These are phyloP conservation scores for Oreochromis aureus DNA, from an alignment of 2,113 vertebrate genomes.

Conservation along the genomic window DNA sequence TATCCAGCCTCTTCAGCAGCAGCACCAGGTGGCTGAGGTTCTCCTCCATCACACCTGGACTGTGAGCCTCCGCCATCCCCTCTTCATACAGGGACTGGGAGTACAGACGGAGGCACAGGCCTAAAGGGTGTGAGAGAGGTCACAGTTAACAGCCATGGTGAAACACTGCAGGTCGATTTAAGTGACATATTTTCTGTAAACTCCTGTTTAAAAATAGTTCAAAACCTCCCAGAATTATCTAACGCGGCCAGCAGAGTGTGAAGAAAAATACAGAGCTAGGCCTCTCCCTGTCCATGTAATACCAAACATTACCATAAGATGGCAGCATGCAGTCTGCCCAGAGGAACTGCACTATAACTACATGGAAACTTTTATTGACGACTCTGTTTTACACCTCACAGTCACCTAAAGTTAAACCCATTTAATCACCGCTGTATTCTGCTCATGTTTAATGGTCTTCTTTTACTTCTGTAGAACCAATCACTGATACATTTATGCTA, in stretches of 20 bases:
- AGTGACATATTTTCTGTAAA: neutral
- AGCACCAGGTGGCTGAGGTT: conserved; percentile 85
- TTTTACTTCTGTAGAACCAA: neutral
- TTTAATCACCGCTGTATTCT: neutral
- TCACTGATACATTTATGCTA: neutral
- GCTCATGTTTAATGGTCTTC: neutral
- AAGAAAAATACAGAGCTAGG: neutral
- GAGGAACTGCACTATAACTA: neutral
- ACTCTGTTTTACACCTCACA: neutral
- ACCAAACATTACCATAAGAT: neutral
- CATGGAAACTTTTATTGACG: neutral
- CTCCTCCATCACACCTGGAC: conserved; percentile 81
- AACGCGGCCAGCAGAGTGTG: neutral
- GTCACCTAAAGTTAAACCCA: neutral
- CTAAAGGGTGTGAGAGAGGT: conserved; percentile 52
- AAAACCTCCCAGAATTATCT: neutral
- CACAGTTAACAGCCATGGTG: neutral
- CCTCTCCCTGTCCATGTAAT: neutral
- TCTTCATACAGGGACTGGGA: conserved; percentile 73
- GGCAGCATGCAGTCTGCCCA: neutral
- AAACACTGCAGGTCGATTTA: neutral
- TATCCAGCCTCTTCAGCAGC: conserved; percentile 86
- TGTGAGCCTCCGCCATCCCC: conserved; percentile 77
- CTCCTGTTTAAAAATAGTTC: neutral
- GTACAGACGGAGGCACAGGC: conserved; percentile 87